Conservation (phyloP, 92 coral and sea anemone genomes). For the Porites evermanni region DNA sequence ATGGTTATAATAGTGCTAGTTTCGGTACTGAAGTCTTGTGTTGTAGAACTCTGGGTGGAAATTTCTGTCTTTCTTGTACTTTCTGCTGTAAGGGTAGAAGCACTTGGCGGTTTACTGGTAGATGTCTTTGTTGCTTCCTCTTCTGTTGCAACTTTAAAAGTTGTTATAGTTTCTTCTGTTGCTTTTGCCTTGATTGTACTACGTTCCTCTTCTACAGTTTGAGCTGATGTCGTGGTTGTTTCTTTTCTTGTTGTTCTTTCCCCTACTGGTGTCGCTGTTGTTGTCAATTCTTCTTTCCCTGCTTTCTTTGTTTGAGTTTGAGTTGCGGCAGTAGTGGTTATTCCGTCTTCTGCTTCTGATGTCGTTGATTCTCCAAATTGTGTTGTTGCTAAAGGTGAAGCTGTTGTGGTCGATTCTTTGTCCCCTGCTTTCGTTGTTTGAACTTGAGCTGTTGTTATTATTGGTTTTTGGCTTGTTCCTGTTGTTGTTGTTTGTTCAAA, state of each 20-base stretch:
- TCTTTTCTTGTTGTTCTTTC: slow-evolving; percentile 4
- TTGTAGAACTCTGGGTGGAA: neutral
- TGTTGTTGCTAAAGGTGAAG: neutral
- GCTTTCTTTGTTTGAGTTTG: slow-evolving; percentile 23
- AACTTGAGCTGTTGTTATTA: no score
- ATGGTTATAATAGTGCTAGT: neutral
- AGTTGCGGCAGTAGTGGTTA: slow-evolving; percentile 37
- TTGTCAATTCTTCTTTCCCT: neutral
- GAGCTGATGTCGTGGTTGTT: slow-evolving; percentile 42
- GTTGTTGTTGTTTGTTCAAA: no score
- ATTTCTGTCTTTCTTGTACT: neutral
- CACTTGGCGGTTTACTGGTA: neutral
- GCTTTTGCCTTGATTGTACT: neutral
- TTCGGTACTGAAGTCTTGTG: neutral
- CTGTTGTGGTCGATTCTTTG: neutral
- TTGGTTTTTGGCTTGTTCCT: no score
- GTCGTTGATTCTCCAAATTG: neutral
- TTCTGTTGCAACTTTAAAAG: slow-evolving; percentile 23
- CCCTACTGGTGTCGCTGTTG: slow-evolving; percentile 21
- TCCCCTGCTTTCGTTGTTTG: neutral
- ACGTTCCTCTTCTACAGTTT: neutral
- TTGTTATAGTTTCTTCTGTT: slow-evolving; percentile 1
- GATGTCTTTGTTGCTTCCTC: neutral
- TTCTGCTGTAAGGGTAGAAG: neutral
- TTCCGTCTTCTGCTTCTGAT: neutral